Conservation (phyloP, 1,140 invertebrate genomes). For the Papilio machaon region DNA sequence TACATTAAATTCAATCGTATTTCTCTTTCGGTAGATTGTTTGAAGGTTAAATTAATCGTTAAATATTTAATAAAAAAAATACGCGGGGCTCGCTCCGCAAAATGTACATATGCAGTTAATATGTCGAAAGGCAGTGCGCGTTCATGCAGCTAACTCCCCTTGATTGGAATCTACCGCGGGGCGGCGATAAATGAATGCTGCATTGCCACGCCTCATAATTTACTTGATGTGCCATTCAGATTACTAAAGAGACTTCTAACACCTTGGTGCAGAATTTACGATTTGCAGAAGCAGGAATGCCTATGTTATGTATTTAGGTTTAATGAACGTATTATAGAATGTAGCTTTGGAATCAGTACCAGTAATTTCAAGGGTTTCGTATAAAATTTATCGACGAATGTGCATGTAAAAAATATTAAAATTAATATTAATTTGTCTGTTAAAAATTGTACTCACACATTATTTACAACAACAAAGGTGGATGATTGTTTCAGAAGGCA, state of each 20-base stretch:
- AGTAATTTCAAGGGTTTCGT: too few species aligned
- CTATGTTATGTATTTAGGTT: not conserved
- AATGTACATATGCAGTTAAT: constrained; percentile 32
- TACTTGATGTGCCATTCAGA: constrained; percentile 31
- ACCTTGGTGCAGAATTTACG: not conserved
- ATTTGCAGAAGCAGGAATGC: not conserved
- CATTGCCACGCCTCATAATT: constrained; percentile 35
- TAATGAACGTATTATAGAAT: not conserved
- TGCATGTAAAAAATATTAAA: too few species aligned
- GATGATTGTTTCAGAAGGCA: too few species aligned
- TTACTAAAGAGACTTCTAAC: constrained; percentile 12
- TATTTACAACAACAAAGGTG: too few species aligned
- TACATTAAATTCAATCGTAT: constrained; percentile 6
- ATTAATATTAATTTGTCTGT: too few species aligned
- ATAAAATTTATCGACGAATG: too few species aligned
- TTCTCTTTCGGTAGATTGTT: constrained; percentile 11
- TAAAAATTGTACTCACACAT: too few species aligned
- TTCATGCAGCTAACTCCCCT: constrained; percentile 44
- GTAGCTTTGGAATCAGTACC: not conserved
- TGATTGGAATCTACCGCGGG: constrained; percentile 71
- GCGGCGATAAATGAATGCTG: constrained; percentile 60
- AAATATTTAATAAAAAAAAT: constrained; percentile 36
- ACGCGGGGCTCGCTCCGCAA: not conserved
- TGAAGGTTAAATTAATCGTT: constrained; percentile 25
- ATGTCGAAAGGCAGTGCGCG: constrained; percentile 33